These are phyloP conservation scores for Montipora sp. DNA, from an alignment of 64 coral and sea anemone genomes.

Conservation along the genomic window DNA sequence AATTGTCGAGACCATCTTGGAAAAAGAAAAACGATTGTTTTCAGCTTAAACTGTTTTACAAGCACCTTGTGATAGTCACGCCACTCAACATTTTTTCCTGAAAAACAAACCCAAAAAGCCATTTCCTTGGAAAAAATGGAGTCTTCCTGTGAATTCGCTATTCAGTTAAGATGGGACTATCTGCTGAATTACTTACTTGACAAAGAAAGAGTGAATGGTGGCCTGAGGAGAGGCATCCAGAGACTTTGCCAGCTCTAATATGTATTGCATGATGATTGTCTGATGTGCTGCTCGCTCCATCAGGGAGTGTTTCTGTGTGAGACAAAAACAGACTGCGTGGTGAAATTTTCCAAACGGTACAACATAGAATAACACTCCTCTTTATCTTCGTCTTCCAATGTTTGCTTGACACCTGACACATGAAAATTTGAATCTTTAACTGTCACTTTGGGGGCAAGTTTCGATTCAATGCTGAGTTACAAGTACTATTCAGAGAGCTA, in stretches of 20 bases:
- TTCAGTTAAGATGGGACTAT: too few species aligned
- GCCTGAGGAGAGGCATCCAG: conserved; percentile 71
- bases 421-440: neutral
- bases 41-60: too few species aligned
- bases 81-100: too few species aligned
- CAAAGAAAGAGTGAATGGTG: conserved; percentile 76
- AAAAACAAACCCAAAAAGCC: too few species aligned
- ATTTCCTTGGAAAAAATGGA: too few species aligned
- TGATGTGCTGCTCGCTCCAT: conserved; percentile 93
- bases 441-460: neutral
- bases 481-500: too few species aligned
- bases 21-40: too few species aligned
- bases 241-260: conserved; percentile 84
- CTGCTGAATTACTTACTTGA: conserved; percentile 70
- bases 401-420: neutral
- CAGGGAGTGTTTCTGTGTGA: conserved; percentile 87
- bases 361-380: neutral
- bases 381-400: neutral
- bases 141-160: too few species aligned
- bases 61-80: too few species aligned
- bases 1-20: too few species aligned
- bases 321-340: neutral
- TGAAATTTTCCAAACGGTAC: neutral
- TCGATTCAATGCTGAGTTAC: too few species aligned
- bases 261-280: conserved; percentile 92